Evolutionary conservation across 1,140 invertebrate species (phyloP), one percentile per base, ranked within the genome.

Genomic region (Tetranychus cinnabarinus): DNA sequence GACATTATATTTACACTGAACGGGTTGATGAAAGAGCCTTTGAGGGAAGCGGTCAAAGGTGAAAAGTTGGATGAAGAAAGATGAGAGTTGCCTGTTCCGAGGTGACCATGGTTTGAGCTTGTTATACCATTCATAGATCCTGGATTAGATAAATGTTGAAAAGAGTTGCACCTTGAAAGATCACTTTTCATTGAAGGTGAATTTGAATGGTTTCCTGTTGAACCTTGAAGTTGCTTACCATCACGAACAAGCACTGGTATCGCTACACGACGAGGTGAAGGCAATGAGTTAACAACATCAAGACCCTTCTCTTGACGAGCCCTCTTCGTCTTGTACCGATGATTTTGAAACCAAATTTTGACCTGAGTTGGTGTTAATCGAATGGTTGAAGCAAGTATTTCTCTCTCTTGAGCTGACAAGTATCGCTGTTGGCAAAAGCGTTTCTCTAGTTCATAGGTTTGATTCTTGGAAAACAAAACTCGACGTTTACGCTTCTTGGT

Each of bases 241-340:
- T 95, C 89, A 33, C 88, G 78, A 2, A 95, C 89, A 36, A 95
- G 71, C 1, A 95, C 88, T 0, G 89, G 89, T 0, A 96, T 88
- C 0, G 89, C 88, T 0, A 96, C 89, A 45, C 89, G 78, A 37
- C 88, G 77, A 0, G 89, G 88, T 0, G 88, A 88, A 23, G 73
- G 70, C 39, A 77, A 65, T 3, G 71, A 69, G n/a, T 71, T 69
- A 31, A 72, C 52, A 48, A 72, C 70, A n/a, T 35, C 35, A 3
- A 34, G 84, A 0, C 85, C 85, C 68, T 90, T 86, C 70, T 92
- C 88, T 69, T 86, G 86, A 56, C 87, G 82, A 0, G 88, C 86
- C 0, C 88, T 74, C 72, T 93, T 93, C 65, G 88, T 92, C 77
- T 97, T 97, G 76, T 97, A 97, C 78, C 63, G 52, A 37, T 62